A percentile compares a stretch with the other conserved stretches of the same genome.
Evolutionary conservation across 1,140 invertebrate genomes (phyloP).

Genomic region (Drosophila elegans): DNA sequence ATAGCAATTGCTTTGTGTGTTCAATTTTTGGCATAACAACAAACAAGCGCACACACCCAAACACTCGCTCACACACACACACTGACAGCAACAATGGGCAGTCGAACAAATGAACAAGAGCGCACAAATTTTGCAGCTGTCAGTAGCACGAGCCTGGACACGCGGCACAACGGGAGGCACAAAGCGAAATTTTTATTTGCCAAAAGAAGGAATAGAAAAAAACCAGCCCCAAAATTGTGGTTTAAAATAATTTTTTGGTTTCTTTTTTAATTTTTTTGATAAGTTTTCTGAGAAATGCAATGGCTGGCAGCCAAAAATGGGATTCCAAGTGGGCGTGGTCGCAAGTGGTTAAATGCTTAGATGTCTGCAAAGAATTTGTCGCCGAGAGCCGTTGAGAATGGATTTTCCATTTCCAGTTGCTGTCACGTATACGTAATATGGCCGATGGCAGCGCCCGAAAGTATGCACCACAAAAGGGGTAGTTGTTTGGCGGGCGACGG

Average conservation of each 20-base stretch:
- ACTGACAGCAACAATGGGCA: slow-evolving; percentile 43
- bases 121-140: slow-evolving; percentile 79
- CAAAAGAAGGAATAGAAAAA: slow-evolving; percentile 27
- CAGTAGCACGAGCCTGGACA: slow-evolving; percentile 56
- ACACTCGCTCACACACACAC: slow-evolving; percentile 1
- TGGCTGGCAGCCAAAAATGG: slow-evolving; percentile 49
- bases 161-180: slow-evolving; percentile 48
- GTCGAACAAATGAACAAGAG: slow-evolving; percentile 74
- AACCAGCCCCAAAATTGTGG: slow-evolving; percentile 50
- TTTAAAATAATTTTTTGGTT: slow-evolving; percentile 43
- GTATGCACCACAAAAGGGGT: slow-evolving; percentile 23
- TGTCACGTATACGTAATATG: slow-evolving; percentile 56
- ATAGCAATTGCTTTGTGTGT: slow-evolving; percentile 81
- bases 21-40: slow-evolving; percentile 78
- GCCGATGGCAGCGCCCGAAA: slow-evolving; percentile 22
- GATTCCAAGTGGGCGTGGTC: slow-evolving; percentile 36
- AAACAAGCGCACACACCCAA: slow-evolving; percentile 48
- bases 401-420: slow-evolving; percentile 38
- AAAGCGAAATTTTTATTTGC: slow-evolving; percentile 55
- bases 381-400: slow-evolving; percentile 41
- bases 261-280: slow-evolving; percentile 4
- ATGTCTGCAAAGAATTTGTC: slow-evolving; percentile 63
- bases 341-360: slow-evolving; percentile 58
- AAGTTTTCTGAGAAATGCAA: slow-evolving; percentile 55
- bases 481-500: slow-evolving; percentile 8